phyloP scores from a whole-genome alignment of 1,140 invertebrate species.

The Neotoxoptera formosana region DNA sequence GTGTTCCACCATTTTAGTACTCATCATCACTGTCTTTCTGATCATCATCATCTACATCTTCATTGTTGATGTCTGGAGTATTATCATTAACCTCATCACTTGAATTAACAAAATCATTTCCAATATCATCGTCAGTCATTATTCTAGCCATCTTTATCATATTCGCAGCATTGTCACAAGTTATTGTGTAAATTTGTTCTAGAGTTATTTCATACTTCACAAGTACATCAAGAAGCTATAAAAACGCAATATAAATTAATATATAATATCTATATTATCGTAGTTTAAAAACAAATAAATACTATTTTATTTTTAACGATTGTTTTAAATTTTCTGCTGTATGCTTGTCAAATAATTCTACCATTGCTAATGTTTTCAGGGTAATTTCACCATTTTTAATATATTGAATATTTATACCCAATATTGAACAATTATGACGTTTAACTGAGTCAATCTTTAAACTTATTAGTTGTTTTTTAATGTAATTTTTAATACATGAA shows the following conservation, averaged over 20 bases:
- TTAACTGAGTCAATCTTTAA: background rate
- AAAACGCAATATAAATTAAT: background rate
- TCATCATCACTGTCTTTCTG: background rate
- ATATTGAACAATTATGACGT: background rate
- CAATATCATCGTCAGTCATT: background rate
- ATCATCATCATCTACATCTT: background rate
- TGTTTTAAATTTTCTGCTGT: no score
- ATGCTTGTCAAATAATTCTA: no score
- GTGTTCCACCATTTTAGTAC: background rate
- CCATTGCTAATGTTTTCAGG: no score
- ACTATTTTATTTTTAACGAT: no score
- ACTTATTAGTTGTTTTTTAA: background rate
- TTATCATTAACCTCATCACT: background rate
- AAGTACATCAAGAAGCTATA: slow-evolving; percentile 13
- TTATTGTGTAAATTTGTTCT: background rate
- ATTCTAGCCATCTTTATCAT: background rate
- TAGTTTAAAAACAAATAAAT: no score
- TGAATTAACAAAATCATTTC: background rate
- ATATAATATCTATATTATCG: no score
- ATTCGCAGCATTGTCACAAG: background rate
- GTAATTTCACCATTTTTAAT: no score
- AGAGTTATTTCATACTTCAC: background rate
- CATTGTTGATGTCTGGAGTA: background rate
- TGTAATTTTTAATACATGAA: background rate
- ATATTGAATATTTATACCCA: no score